Base-by-base conservation (phyloP, 2,888 invertebrate genomes). In the Leistus spinibarbis region DNA sequence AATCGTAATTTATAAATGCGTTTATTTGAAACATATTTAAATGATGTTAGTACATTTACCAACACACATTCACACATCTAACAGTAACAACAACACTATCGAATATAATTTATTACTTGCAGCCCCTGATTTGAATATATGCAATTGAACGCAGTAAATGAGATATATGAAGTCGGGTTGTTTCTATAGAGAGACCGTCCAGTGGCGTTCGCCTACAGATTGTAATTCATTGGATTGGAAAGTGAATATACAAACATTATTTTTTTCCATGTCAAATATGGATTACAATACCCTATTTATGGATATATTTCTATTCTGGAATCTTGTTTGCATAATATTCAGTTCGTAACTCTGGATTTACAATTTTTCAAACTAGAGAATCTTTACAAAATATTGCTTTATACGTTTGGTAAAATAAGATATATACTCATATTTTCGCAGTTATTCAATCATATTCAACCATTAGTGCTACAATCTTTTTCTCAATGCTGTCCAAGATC, bases 21-120 rank as follows among this genome's bases (percentile, higher is more conserved):
- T 65, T 56, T 72, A 72, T 72, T 66, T 65, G 23, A 72, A 72
- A 72, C 72, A 72, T 72, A 72, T 72, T 72, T 72, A 72, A 72
- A 72, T 66, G 57, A 56, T 72, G 70, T 70, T 70, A 70, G 20
- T 40, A 40, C 40, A 40, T n/a, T n/a, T n/a, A n/a, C n/a, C n/a
- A n/a, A n/a, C n/a, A n/a, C n/a, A n/a, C n/a, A n/a, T 40, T 40
- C 40, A 40, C 40, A 40, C 40, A 10, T 40, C 40, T 40, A 60
- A n/a, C 72, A 63, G 27, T n/a, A n/a, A n/a, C 27, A 64, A n/a
- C 63, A 23, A 24, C 57, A 24, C 13, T 65, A 65, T 65, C 72
- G 72, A 72, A 57, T 66, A 72, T 72, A 72, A 72, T 64, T 72
- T 72, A 72, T 72, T 24, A 57, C 66, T n/a, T n/a, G 13, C 40